phyloP scores from a whole-genome alignment of 1,140 invertebrate genomes.

The Diuraphis noxia region DNA sequence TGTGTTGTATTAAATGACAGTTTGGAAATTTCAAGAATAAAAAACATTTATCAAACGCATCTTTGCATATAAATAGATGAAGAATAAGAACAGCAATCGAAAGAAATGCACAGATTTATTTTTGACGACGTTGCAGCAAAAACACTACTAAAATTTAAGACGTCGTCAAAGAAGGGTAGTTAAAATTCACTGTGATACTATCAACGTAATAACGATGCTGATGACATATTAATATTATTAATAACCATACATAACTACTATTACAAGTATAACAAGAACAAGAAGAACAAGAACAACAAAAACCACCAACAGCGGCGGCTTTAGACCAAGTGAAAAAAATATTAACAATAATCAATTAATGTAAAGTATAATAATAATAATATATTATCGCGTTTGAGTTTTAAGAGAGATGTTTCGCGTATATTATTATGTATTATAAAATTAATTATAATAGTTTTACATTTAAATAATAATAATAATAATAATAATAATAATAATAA shows the following conservation, averaged over 20 bases:
- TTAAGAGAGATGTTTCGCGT: constrained; percentile 20
- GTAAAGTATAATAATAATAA: constrained; percentile 17
- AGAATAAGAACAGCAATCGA: background rate
- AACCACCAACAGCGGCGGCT: constrained; percentile 1
- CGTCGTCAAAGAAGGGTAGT: background rate
- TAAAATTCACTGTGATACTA: constrained; percentile 11
- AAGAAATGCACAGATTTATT: background rate
- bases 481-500: constrained; percentile 43
- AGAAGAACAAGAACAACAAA: background rate
- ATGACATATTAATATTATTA: constrained; percentile 10
- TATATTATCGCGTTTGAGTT: constrained; percentile 10
- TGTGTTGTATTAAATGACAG: background rate
- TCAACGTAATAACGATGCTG: constrained; percentile 6
- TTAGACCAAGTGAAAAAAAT: constrained; percentile 37
- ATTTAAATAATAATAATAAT: constrained; percentile 36
- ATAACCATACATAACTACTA: background rate
- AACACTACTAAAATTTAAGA: constrained; percentile 1
- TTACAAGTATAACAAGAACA: constrained; percentile 9
- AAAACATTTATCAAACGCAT: background rate
- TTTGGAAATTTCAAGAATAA: background rate
- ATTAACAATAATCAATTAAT: constrained; percentile 40
- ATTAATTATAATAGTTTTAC: constrained; percentile 36
- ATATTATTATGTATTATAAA: constrained; percentile 22
- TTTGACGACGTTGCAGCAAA: background rate
- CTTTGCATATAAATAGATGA: background rate